Percentiles rank a stretch among this genome's conserved stretches.
These are phyloP conservation scores for Isoperla grammatica DNA, from an alignment of 2,888 invertebrate species.

Conservation along the genomic window DNA sequence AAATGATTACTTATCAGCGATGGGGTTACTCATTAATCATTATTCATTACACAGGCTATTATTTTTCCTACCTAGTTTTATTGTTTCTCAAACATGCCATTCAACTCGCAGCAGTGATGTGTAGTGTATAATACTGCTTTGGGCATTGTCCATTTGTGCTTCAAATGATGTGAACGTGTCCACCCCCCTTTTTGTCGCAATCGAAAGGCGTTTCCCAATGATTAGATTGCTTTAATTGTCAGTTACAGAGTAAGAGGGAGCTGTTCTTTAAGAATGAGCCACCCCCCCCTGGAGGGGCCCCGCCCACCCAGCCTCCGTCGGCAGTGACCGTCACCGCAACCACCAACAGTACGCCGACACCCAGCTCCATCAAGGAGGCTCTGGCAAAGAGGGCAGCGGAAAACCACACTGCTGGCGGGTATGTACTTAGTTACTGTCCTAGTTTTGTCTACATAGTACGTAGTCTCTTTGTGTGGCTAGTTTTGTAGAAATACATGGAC, in stretches of 20 bases:
- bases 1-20: too few relatives aligned
- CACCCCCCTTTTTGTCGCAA: too few relatives aligned
- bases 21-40: too few relatives aligned
- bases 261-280: constrained; percentile 68
- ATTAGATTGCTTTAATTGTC: constrained; percentile 36
- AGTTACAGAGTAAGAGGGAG: constrained; percentile 81
- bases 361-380: constrained; percentile 34
- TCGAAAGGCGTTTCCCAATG: neutral
- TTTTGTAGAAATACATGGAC: too few relatives aligned
- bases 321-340: constrained; percentile 47
- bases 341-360: constrained; percentile 44
- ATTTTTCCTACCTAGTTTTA: too few relatives aligned
- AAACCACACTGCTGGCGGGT: constrained; percentile 10
- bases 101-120: too few relatives aligned
- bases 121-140: too few relatives aligned
- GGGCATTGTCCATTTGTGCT: too few relatives aligned
- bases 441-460: neutral
- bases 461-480: neutral
- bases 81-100: too few relatives aligned
- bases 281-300: constrained; percentile 45
- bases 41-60: too few relatives aligned
- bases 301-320: constrained; percentile 39
- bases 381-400: constrained; percentile 33
- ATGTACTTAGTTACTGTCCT: neutral
- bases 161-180: too few relatives aligned